A percentile compares a stretch with the other conserved stretches of the same genome.
Conservation (phyloP, 2,888 invertebrate species). For the Hanleya hanleyi region DNA sequence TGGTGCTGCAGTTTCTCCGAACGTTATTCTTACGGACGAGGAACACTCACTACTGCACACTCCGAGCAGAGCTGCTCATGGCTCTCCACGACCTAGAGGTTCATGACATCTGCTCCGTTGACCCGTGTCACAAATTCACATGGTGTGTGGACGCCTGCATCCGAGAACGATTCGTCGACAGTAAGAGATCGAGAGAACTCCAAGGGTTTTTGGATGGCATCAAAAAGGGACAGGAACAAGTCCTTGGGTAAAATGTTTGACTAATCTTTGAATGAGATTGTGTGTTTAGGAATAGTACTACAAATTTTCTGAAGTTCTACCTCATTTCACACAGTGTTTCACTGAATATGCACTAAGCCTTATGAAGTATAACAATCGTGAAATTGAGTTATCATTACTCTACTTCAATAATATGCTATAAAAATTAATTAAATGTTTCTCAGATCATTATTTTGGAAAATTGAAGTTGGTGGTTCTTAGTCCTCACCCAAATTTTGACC, state of each 20-base stretch:
- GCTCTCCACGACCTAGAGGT: slow-evolving; percentile 94
- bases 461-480: too few relatives aligned
- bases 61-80: slow-evolving; percentile 91
- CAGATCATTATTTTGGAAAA: too few relatives aligned
- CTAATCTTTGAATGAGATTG: too few relatives aligned
- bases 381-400: too few relatives aligned
- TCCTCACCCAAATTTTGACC: too few relatives aligned
- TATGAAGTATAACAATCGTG: too few relatives aligned
- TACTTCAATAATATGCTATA: too few relatives aligned
- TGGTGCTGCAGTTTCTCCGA: slow-evolving; percentile 94
- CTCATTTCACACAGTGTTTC: too few relatives aligned
- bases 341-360: too few relatives aligned
- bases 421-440: too few relatives aligned
- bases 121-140: slow-evolving; percentile 98
- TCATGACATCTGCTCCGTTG: slow-evolving; percentile 95
- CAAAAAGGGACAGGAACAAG: slow-evolving; percentile 89
- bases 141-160: slow-evolving; percentile 99
- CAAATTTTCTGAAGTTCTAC: too few relatives aligned
- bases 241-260: slow-evolving; percentile 62
- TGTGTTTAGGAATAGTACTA: too few relatives aligned
- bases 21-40: slow-evolving; percentile 93
- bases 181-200: slow-evolving; percentile 94
- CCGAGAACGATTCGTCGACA: slow-evolving; percentile 95
- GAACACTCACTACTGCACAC: slow-evolving; percentile 96
- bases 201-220: slow-evolving; percentile 93